Conservation (phyloP, 2,888 invertebrate species). For the Latrodectus hesperus region DNA sequence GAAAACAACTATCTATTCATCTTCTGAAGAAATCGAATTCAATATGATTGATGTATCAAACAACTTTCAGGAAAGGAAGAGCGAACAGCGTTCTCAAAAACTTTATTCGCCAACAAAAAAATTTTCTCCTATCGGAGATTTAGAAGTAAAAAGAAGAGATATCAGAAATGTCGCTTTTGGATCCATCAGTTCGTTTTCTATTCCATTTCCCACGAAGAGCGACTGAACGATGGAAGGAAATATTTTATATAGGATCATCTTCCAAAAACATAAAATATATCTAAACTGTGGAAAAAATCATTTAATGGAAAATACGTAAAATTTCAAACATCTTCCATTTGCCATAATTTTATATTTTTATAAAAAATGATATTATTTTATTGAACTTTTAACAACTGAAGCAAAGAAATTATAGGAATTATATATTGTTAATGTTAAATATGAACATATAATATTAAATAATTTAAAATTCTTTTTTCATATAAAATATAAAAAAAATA, state of each 20-base stretch:
- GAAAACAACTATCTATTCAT: background rate
- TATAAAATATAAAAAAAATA: too few species aligned
- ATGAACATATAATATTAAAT: too few species aligned
- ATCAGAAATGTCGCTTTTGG: constrained; percentile 41
- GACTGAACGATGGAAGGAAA: background rate
- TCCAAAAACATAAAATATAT: constrained; percentile 13
- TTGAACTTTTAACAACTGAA: too few species aligned
- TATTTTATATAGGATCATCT: constrained; percentile 23
- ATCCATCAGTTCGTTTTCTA: constrained; percentile 49
- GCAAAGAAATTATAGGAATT: too few species aligned
- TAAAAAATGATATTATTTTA: too few species aligned
- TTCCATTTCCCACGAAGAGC: constrained; percentile 34
- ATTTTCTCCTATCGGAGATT: constrained; percentile 7
- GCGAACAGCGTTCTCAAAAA: constrained; percentile 33
- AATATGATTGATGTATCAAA: constrained; percentile 18
- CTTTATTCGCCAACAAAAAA: constrained; percentile 22
- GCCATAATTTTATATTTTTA: too few species aligned
- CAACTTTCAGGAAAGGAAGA: constrained; percentile 10
- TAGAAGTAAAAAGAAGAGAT: constrained; percentile 23
- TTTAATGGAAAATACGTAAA: too few species aligned
- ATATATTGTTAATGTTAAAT: too few species aligned
- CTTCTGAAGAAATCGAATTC: background rate
- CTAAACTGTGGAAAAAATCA: too few species aligned
- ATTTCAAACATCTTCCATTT: too few species aligned
- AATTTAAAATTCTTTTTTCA: too few species aligned